Evolutionary conservation across 1,140 invertebrate genomes (phyloP).

Genomic region (Heliothis subflexa): DNA sequence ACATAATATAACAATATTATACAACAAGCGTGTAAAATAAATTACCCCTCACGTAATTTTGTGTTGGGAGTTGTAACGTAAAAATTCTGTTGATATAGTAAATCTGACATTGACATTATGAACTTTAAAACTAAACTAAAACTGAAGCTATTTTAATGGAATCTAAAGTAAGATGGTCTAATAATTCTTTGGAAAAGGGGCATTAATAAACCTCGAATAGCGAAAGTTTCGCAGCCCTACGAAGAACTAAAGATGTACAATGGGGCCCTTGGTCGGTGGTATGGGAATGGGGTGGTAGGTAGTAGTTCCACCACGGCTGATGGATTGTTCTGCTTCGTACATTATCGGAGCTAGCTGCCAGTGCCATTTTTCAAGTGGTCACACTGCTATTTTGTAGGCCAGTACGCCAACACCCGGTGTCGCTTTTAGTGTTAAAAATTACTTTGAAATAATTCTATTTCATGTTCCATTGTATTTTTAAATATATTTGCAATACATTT

Average conservation of each 20-base stretch:
- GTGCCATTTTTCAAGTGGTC: slow-evolving; percentile 66
- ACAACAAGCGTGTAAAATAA: not conserved
- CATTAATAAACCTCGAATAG: slow-evolving; percentile 12
- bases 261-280: slow-evolving; percentile 39
- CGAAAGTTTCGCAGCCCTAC: slow-evolving; percentile 28
- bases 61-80: not conserved
- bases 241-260: slow-evolving; percentile 34
- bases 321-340: slow-evolving; percentile 64
- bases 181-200: not conserved
- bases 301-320: slow-evolving; percentile 57
- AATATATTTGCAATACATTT: not conserved
- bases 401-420: slow-evolving; percentile 47
- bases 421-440: slow-evolving; percentile 32
- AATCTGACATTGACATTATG: not conserved
- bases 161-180: not conserved
- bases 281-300: slow-evolving; percentile 38
- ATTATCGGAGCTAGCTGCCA: slow-evolving; percentile 64
- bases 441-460: slow-evolving; percentile 11
- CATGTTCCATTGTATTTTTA: not conserved
- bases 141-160: not conserved
- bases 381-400: slow-evolving; percentile 61
- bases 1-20: not conserved
- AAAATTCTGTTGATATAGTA: not conserved
- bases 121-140: not conserved
- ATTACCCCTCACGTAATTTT: not conserved